Evolutionary conservation across 2,113 vertebrate genomes (phyloP), one percentile per base, ranked within the genome.

Genomic region (Sebastes schlegelii): DNA sequence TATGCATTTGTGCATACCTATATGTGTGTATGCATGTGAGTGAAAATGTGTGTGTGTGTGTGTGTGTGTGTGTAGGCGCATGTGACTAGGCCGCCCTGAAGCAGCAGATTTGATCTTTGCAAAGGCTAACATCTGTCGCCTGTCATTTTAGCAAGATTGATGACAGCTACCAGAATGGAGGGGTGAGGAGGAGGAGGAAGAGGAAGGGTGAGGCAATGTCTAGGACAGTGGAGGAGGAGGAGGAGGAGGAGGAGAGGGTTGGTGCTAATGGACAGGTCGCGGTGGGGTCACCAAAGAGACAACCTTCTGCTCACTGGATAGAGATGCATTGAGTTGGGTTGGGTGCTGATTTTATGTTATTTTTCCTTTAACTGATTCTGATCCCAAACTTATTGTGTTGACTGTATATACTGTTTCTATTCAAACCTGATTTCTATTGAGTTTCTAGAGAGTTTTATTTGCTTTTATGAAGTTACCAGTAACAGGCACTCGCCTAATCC

Each of bases 101-200:
- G 97, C 97, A 95, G 96, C 93, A 95, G 97, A 97, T 98, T 97
- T 98, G 97, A 98, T 99, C 97, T 98, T 97, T 98, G 97, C 96
- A 99, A 99, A 99, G 97, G 98, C 97, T 98, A 99, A 98, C 98
- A 99, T 99, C 98, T 99, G 98, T 98, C 98, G 96, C 95, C 97
- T 99, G 98, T 98, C 98, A 97, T 97, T 97, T 98, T 96, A 96
- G 95, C 93, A 97, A 98, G 97, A 99, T 98, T 98, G 97, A 99
- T 99, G 98, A 96, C 96, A 98, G 96, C 94, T 95, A 94, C 87
- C 94, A 95, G 93, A 93, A 95, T 92, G 94, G 87, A 88, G 86
- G 91, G 86, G 82, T 86, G 89, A 93, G 92, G 90, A 92, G 92
- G 92, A 92, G 78, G 82, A 34, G 94, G 86, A 88, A 86, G 91